Evolutionary conservation across 1,140 invertebrate species (phyloP).

Genomic region (Drosophila virilis): DNA sequence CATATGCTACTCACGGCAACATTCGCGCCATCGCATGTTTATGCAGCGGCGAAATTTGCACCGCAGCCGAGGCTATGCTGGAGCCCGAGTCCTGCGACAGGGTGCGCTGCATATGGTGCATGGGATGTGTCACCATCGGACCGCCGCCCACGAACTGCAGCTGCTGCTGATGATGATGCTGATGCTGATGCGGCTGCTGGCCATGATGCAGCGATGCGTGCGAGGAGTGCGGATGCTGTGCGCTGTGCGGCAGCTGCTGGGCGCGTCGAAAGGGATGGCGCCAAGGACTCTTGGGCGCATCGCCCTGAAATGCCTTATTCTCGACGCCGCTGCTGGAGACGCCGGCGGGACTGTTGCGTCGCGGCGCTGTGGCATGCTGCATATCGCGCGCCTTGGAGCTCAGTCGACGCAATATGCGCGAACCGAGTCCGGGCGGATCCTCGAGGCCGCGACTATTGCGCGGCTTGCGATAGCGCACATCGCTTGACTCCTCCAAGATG

Average conservation of each 20-base stretch:
- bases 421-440: conserved; percentile 87
- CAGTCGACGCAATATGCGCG: conserved; percentile 87
- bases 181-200: conserved; percentile 54
- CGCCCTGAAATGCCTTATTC: conserved; percentile 87
- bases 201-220: conserved; percentile 16
- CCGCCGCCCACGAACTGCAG: conserved; percentile 69
- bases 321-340: conserved; percentile 84
- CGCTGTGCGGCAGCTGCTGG: conserved; percentile 59
- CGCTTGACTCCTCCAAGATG: conserved; percentile 94
- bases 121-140: conserved; percentile 59
- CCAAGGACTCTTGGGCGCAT: conserved; percentile 87
- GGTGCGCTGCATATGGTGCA: conserved; percentile 76
- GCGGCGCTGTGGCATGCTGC: conserved; percentile 40
- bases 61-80: conserved; percentile 82
- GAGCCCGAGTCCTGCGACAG: conserved; percentile 84
- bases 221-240: conserved; percentile 9
- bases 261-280: conserved; percentile 85
- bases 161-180: conserved; percentile 72
- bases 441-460: conserved; percentile 87
- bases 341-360: conserved; percentile 64
- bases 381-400: conserved; percentile 86
- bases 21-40: conserved; percentile 80
- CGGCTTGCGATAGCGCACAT: conserved; percentile 88
- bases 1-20: conserved; percentile 72
- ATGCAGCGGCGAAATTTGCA: conserved; percentile 80